Base-by-base conservation (phyloP, 2,113 vertebrate genomes). In the Dipodomys spectabilis region DNA sequence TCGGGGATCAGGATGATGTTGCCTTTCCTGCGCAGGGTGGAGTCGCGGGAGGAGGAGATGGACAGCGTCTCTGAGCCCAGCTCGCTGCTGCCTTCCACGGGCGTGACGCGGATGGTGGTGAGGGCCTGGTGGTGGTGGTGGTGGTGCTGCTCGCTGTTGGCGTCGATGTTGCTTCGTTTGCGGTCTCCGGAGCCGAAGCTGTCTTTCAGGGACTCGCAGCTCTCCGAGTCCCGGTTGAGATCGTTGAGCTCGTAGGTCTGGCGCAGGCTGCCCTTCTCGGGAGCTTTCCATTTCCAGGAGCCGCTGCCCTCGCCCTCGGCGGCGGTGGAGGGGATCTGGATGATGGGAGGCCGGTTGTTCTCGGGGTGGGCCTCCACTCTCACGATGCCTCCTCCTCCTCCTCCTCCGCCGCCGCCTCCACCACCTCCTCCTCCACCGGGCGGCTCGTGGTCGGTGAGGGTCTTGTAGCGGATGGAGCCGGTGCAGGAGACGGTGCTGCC, bases 201-300 rank as follows among this genome's bases (percentile, higher is more conserved):
- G 95, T 99, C 99, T 88, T 98, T 99, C 72, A 98, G 94, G 5
- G 98, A 99, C 95, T 99, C 99, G 6, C 98, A 99, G 96, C 99
- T 99, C 93, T 99, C 99, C 0, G 99, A 99, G 98, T 99, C 99
- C 94, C 99, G 98, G 96, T 99, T 99, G 32, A 99, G 98, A 96
- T 99, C 99, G 28, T 99, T 99, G 90, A 99, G 98, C 98, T 99
- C 99, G 0, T 99, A 99, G 0, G 99, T 99, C 95, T 99, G 99
- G 95, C 98, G 99, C 71, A 99, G 98, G 95, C 98, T 98, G 88
- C 98, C 95, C 92, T 99, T 99, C 90, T 99, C 99, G 13, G 99
- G 99, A 30, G 99, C 99, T 79, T 99, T 99, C 99, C 99, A 99
- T 93, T 99, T 99, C 99, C 99, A 99, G 2, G 99, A 99, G 28